Base-by-base conservation (phyloP, 2,797 vertebrate genomes). In the Mastacembelus armatus region DNA sequence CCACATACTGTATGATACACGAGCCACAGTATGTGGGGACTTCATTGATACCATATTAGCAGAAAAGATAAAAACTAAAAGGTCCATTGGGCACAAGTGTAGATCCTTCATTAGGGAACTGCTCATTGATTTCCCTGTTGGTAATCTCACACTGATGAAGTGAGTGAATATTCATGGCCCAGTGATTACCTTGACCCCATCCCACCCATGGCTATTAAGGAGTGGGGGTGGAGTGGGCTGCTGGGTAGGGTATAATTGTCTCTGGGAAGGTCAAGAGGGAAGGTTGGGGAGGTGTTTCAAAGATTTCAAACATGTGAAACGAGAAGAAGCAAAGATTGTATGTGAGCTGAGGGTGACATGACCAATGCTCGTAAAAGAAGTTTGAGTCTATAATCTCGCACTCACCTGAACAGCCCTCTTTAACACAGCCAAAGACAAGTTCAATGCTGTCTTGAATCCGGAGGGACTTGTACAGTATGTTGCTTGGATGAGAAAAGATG, bases 81-180 rank as follows among this genome's bases (percentile, higher is more conserved):
- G 85, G 84, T 80, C 85, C 90, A 87, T 87, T 89, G 82, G 84
- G 89, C 87, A 84, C 83, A 87, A 91, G 86, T 87, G 86, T 85
- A 84, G 80, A 85, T 74, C 87, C 90, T 90, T 92, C 87, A 90
- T 89, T 89, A 88, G 86, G 79, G 79, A 82, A 83, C 83, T 83
- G 87, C 84, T 89, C 89, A 91, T 92, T 92, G 91, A 93, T 92
- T 92, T 89, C 90, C 85, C 88, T 90, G 89, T 89, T 90, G 77
- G 88, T 91, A 91, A 93, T 93, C 90, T 92, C 73, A 67, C 80
- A 75, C 89, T 89, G 91, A 93, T 92, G 89, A 93, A 92, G 89
- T 91, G 85, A 91, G 89, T 91, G 86, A 88, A 91, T 92, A 92
- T 91, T 89, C 90, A 91, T 74, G 83, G 85, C 84, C 73, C 83